Conservation (phyloP, 2,113 vertebrate species). For the Pavo muticus region DNA sequence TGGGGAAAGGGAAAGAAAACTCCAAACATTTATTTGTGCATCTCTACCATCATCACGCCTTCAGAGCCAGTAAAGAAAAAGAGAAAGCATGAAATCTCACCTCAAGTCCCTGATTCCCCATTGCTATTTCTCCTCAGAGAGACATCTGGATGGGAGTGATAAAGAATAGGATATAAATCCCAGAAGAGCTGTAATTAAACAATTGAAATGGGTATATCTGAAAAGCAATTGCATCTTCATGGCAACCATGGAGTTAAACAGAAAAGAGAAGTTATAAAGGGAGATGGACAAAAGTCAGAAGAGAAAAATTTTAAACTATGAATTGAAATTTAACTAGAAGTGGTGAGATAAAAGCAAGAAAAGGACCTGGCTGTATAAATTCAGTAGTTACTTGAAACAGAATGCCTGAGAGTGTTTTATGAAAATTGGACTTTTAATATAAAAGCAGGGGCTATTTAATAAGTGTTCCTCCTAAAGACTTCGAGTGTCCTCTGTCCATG, state of each 20-base stretch:
- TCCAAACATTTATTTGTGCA: background rate
- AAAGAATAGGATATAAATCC: background rate
- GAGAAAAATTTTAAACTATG: background rate
- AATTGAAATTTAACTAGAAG: constrained; percentile 7
- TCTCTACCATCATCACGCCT: background rate
- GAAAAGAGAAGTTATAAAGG: background rate
- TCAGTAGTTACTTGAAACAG: constrained; percentile 41
- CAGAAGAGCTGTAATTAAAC: background rate
- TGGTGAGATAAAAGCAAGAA: constrained; percentile 26
- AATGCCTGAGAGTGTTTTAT: constrained; percentile 31
- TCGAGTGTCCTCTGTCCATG: constrained; percentile 30
- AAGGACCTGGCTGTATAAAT: constrained; percentile 5
- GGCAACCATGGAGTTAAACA: background rate
- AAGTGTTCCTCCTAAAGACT: constrained; percentile 31
- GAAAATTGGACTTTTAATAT: constrained; percentile 19
- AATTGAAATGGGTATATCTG: background rate
- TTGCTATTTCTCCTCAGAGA: background rate
- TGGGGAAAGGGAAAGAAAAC: background rate
- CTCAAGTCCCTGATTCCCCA: background rate
- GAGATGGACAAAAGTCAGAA: background rate
- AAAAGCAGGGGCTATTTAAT: constrained; percentile 26
- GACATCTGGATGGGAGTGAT: background rate
- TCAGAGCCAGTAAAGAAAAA: background rate
- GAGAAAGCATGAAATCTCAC: background rate
- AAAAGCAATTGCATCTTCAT: background rate